Evolutionary conservation across 2,797 vertebrate genomes (phyloP).

Genomic region (Schizothorax lantsangensis): DNA sequence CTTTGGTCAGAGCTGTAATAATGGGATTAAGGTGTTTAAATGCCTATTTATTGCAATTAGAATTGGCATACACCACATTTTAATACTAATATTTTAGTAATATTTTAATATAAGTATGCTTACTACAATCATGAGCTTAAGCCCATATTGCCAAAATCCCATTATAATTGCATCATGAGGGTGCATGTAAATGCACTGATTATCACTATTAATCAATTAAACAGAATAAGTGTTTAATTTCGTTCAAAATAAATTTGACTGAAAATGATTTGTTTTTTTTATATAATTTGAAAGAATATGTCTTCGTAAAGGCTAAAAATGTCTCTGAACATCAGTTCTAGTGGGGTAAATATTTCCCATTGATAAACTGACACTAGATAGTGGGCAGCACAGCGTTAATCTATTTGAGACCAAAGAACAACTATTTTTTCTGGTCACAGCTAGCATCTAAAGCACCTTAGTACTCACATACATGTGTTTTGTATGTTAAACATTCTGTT

Average conservation of each 20-base stretch:
- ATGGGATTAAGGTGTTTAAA: no score
- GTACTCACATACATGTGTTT: conserved; percentile 63
- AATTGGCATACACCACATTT: no score
- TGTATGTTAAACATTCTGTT: background rate
- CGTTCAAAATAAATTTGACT: background rate
- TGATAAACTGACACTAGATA: background rate
- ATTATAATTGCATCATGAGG: background rate
- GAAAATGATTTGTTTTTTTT: background rate
- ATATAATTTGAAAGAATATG: background rate
- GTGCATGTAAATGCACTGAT: no score
- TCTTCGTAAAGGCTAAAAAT: background rate
- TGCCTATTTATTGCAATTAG: no score
- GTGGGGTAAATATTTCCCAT: background rate
- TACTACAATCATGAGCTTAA: no score
- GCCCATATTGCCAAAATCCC: background rate
- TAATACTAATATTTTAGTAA: no score
- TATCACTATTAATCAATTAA: no score
- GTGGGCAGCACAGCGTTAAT: background rate
- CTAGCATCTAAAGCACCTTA: background rate
- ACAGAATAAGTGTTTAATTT: no score
- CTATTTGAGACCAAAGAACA: background rate
- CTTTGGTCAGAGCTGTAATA: no score
- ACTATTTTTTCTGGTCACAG: background rate
- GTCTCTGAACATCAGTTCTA: background rate
- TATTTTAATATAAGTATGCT: no score